Conservation (phyloP, 2,797 vertebrate species). For the Mormyrus proboscirostris region DNA sequence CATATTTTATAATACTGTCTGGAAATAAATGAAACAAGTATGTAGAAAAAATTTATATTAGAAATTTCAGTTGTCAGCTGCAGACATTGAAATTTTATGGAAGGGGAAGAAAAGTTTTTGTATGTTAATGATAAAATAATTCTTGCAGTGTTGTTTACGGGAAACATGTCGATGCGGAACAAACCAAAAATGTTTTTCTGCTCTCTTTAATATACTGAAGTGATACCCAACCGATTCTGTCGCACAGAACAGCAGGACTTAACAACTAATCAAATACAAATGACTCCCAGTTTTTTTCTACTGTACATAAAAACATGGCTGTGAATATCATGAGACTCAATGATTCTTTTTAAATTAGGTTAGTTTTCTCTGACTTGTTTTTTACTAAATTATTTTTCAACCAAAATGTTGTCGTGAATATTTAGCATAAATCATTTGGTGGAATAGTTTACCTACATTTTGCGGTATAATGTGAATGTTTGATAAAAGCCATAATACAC, state of each 20-base stretch:
- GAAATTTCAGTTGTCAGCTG: neutral
- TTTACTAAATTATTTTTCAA: neutral
- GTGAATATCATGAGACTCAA: neutral
- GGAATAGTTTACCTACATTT: neutral
- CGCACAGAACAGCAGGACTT: neutral
- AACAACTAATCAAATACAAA: neutral
- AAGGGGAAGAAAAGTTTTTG: neutral
- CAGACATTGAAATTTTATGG: neutral
- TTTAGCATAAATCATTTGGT: neutral
- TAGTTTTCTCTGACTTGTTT: neutral
- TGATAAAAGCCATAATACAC: neutral
- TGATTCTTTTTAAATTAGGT: neutral
- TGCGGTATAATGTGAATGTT: neutral
- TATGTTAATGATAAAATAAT: neutral
- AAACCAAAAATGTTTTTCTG: neutral
- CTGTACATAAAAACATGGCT: neutral
- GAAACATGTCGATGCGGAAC: neutral
- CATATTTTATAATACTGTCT: neutral
- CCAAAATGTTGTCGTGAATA: neutral
- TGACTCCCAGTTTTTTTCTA: neutral
- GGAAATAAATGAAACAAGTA: neutral
- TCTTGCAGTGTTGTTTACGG: neutral
- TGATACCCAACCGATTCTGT: neutral
- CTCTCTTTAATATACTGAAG: neutral
- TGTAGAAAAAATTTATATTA: neutral